These are phyloP conservation scores for Drosophila pruinosa DNA, from an alignment of 1,140 invertebrate genomes.

Conservation along the genomic window DNA sequence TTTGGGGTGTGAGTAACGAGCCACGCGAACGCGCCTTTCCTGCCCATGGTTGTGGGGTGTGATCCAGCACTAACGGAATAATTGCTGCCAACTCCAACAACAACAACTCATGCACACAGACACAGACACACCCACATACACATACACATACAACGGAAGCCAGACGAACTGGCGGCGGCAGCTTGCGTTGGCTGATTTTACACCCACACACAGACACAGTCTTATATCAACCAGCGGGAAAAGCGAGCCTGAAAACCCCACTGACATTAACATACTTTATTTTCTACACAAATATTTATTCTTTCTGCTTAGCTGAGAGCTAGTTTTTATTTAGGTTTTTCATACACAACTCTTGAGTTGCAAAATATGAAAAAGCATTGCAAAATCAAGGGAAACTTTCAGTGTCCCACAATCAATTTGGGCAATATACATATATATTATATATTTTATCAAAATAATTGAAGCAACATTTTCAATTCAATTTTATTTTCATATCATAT, in stretches of 20 bases:
- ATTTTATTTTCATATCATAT: too few relatives aligned
- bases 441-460: too few relatives aligned
- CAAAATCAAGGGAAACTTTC: too few relatives aligned
- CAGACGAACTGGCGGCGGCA: conserved; percentile 73
- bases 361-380: too few relatives aligned
- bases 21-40: conserved; percentile 74
- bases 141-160: conserved; percentile 57
- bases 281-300: neutral
- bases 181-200: conserved; percentile 71
- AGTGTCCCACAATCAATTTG: too few relatives aligned
- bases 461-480: too few relatives aligned
- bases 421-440: too few relatives aligned
- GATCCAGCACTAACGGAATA: conserved; percentile 77
- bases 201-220: conserved; percentile 38
- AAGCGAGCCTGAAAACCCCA: conserved; percentile 4
- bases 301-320: neutral
- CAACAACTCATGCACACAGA: conserved; percentile 25
- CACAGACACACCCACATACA: conserved; percentile 11
- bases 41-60: conserved; percentile 40
- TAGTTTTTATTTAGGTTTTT: neutral
- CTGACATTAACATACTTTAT: neutral
- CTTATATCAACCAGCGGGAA: conserved; percentile 1
- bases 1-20: conserved; percentile 77
- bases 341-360: too few relatives aligned
- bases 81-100: conserved; percentile 74